Conservation (phyloP, 2,113 vertebrate genomes). For the Plestiodon gilberti region DNA sequence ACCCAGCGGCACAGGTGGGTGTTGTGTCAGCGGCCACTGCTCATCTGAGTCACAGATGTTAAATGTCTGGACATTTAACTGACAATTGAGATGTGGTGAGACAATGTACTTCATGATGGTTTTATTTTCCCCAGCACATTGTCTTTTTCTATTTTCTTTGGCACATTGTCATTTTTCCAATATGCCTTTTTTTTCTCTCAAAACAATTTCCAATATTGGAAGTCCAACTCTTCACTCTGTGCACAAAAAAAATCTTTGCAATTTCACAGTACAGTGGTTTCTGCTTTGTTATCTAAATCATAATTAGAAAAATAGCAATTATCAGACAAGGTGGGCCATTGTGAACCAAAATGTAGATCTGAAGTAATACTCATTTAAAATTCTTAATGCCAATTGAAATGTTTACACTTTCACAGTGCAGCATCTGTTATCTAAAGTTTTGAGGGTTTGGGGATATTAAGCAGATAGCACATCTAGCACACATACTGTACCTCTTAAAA, state of each 20-base stretch:
- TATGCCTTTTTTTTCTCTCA: neutral
- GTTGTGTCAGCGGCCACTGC: too few relatives aligned
- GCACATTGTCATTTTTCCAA: neutral
- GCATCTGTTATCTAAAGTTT: neutral
- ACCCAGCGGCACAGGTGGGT: too few relatives aligned
- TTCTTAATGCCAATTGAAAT: neutral
- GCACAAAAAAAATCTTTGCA: neutral
- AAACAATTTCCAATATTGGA: neutral
- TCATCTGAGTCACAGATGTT: neutral
- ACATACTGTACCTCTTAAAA: neutral
- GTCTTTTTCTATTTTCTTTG: too few relatives aligned
- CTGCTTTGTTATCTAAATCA: conserved; percentile 16
- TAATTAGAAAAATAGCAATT: conserved; percentile 14
- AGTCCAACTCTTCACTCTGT: neutral
- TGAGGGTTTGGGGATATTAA: neutral
- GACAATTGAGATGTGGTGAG: neutral
- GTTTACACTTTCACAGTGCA: neutral
- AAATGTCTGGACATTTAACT: neutral
- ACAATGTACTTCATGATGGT: neutral
- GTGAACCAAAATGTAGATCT: neutral
- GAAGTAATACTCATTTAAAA: neutral
- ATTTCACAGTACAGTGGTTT: conserved; percentile 12
- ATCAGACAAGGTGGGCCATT: neutral
- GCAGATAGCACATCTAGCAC: neutral
- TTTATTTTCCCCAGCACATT: neutral